A percentile compares a stretch with the other conserved stretches of the same genome.
Conservation (phyloP, 2,113 vertebrate species). For the Apodemus sylvaticus region DNA sequence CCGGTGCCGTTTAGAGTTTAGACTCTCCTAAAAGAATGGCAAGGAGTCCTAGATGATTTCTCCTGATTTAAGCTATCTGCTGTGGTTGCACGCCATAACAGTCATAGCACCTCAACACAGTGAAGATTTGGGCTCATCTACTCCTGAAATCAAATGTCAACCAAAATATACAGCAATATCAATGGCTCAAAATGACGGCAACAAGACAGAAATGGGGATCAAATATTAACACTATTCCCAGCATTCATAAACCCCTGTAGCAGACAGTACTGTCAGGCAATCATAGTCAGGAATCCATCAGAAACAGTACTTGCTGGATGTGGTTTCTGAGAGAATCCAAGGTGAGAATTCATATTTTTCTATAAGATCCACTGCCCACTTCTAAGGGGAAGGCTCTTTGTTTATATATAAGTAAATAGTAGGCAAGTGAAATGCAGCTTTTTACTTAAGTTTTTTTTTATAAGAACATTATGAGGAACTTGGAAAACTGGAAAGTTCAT, state of each 20-base stretch:
- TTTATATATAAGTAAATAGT: background rate
- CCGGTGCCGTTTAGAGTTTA: background rate
- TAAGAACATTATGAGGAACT: background rate
- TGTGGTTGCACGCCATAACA: no score
- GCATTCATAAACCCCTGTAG: background rate
- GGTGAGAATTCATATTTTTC: background rate
- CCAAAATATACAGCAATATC: background rate
- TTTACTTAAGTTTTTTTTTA: slow-evolving; percentile 11
- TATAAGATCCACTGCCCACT: background rate
- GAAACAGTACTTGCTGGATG: background rate
- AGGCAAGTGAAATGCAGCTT: background rate
- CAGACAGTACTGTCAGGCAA: background rate
- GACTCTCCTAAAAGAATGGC: background rate
- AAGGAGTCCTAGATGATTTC: background rate
- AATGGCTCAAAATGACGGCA: background rate
- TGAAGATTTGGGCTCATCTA: no score
- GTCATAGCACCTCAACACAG: no score
- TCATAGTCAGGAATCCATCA: background rate
- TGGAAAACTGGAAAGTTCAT: background rate
- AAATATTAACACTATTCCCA: background rate
- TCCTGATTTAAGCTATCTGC: background rate
- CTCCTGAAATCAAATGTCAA: slow-evolving; percentile 26
- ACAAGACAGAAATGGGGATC: background rate
- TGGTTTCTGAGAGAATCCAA: background rate
- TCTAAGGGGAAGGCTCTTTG: background rate